phyloP scores from a whole-genome alignment of 2,888 invertebrate genomes.

The Eilema caniola region DNA sequence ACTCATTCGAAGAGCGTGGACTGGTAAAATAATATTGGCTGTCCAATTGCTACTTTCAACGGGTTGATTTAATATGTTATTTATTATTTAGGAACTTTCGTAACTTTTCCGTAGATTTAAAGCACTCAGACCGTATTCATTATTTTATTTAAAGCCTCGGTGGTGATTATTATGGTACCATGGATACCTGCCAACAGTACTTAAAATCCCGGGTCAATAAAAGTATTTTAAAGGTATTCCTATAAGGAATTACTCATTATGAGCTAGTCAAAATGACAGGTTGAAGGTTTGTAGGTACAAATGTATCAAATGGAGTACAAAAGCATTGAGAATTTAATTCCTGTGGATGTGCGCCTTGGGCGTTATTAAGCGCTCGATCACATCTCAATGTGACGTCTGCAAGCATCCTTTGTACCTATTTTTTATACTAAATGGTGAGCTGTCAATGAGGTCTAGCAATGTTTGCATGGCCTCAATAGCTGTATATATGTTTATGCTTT shows the following conservation, averaged over 20 bases:
- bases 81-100: constrained; percentile 1
- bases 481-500: no score
- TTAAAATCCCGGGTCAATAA: background rate
- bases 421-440: no score
- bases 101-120: background rate
- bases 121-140: background rate
- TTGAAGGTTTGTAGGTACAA: background rate
- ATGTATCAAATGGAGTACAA: background rate
- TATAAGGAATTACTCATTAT: background rate
- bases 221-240: background rate
- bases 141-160: background rate
- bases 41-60: background rate
- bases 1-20: background rate
- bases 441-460: no score
- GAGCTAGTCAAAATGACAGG: background rate
- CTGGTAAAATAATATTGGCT: background rate
- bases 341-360: no score
- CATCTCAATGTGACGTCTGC: no score
- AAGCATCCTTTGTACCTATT: no score
- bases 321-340: background rate
- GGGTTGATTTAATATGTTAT: background rate
- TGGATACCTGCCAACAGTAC: background rate
- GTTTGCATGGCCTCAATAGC: no score
- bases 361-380: no score
- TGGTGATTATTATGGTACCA: background rate